phyloP scores from a whole-genome alignment of 2,888 invertebrate species.

The Chrysolina haemoptera region DNA sequence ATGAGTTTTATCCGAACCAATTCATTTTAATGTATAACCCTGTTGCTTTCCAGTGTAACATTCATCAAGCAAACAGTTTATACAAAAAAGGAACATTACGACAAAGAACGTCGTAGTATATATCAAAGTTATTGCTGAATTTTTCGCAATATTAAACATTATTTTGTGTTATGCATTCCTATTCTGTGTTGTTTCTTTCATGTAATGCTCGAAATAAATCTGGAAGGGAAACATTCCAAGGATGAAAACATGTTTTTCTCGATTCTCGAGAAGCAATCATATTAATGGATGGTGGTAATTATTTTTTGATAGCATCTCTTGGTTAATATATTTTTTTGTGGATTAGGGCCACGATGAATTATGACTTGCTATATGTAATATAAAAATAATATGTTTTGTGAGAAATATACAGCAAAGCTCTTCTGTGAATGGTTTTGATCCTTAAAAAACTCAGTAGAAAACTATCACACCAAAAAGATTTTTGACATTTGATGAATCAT shows the following conservation, averaged over 20 bases:
- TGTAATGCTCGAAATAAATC: constrained; percentile 18
- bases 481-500: no score
- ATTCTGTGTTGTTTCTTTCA: constrained; percentile 21
- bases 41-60: background rate
- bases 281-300: constrained; percentile 31
- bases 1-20: no score
- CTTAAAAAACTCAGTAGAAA: no score
- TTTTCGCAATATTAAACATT: constrained; percentile 45
- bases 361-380: background rate
- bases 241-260: constrained; percentile 28
- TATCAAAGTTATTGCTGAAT: constrained; percentile 44
- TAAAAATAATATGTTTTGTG: background rate
- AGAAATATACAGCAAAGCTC: background rate
- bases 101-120: constrained; percentile 23
- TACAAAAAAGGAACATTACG: background rate
- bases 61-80: background rate
- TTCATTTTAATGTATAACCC: background rate
- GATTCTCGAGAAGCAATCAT: constrained; percentile 20
- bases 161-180: constrained; percentile 43
- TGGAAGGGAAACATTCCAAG: background rate
- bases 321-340: constrained; percentile 22
- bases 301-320: constrained; percentile 21
- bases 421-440: background rate
- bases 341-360: constrained; percentile 5
- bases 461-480: no score